Evolutionary conservation across 2,888 invertebrate species (phyloP).

Genomic region (Sepioteuthis lessoniana): DNA sequence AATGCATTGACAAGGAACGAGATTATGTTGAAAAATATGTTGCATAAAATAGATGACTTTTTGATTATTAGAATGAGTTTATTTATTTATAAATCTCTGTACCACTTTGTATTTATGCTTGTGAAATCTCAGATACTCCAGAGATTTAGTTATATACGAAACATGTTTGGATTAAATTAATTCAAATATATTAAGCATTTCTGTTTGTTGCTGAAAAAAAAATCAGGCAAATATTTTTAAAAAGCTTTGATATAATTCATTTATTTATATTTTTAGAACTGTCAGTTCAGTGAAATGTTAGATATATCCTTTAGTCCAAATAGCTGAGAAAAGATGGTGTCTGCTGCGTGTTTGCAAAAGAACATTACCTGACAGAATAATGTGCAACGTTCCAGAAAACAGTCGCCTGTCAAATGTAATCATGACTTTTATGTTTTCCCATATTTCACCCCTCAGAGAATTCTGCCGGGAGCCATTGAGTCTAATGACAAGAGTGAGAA

Average conservation of each 20-base stretch:
- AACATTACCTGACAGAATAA: background rate
- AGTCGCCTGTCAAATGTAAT: conserved; percentile 2
- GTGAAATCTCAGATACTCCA: too few species aligned
- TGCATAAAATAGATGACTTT: too few species aligned
- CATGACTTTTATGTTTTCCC: background rate
- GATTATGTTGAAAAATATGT: too few species aligned
- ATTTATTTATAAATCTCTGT: too few species aligned
- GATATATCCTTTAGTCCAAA: background rate
- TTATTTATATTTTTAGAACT: background rate
- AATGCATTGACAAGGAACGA: too few species aligned
- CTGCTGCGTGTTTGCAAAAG: background rate
- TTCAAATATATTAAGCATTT: background rate
- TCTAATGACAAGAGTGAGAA: background rate
- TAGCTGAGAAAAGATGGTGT: background rate
- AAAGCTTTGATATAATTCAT: background rate
- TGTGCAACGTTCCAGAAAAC: conserved; percentile 14
- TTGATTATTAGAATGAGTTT: too few species aligned
- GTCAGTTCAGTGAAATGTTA: background rate
- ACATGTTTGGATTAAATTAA: too few species aligned
- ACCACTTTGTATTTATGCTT: too few species aligned
- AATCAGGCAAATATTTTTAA: background rate
- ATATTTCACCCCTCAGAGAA: background rate
- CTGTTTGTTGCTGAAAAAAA: background rate
- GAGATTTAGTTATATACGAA: too few species aligned
- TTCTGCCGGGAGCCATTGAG: background rate